phyloP scores from a whole-genome alignment of 2,888 invertebrate species.

The Drosophila subsilvestris region DNA sequence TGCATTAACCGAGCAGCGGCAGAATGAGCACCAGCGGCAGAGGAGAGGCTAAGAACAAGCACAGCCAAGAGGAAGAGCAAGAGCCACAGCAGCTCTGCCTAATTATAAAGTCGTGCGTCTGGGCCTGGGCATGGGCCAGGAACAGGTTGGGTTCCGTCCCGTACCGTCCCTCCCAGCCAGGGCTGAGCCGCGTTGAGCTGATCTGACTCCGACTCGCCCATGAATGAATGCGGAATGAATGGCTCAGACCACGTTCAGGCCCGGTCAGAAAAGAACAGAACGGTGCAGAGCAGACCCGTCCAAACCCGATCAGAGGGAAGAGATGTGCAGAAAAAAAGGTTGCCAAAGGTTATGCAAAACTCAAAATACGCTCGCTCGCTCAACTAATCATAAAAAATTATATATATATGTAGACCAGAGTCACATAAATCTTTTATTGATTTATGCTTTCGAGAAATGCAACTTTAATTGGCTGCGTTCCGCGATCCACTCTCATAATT shows the following conservation, averaged over 20 bases:
- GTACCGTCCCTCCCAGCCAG: slow-evolving; percentile 1
- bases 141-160: slow-evolving; percentile 63
- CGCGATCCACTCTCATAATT: slow-evolving; percentile 72
- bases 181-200: slow-evolving; percentile 6
- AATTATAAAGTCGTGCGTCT: slow-evolving; percentile 80
- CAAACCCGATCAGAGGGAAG: neutral
- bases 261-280: slow-evolving; percentile 3
- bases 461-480: slow-evolving; percentile 74
- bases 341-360: slow-evolving; percentile 75
- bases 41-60: slow-evolving; percentile 16
- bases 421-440: slow-evolving; percentile 77
- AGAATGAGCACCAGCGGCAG: slow-evolving; percentile 38
- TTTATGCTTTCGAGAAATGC: slow-evolving; percentile 72
- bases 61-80: slow-evolving; percentile 18
- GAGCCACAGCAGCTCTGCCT: slow-evolving; percentile 56
- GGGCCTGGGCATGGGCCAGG: slow-evolving; percentile 31
- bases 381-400: slow-evolving; percentile 78
- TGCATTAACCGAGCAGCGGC: slow-evolving; percentile 79
- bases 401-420: slow-evolving; percentile 62
- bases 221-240: slow-evolving; percentile 46
- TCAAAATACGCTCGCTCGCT: slow-evolving; percentile 35
- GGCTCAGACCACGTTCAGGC: slow-evolving; percentile 14
- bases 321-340: slow-evolving; percentile 14
- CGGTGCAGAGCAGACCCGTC: slow-evolving; percentile 4
- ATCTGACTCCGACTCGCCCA: slow-evolving; percentile 25